A percentile compares a stretch with the other conserved stretches of the same genome.
Conservation (phyloP, 23 tunicate species). For the Clavelina lepadiformis region DNA sequence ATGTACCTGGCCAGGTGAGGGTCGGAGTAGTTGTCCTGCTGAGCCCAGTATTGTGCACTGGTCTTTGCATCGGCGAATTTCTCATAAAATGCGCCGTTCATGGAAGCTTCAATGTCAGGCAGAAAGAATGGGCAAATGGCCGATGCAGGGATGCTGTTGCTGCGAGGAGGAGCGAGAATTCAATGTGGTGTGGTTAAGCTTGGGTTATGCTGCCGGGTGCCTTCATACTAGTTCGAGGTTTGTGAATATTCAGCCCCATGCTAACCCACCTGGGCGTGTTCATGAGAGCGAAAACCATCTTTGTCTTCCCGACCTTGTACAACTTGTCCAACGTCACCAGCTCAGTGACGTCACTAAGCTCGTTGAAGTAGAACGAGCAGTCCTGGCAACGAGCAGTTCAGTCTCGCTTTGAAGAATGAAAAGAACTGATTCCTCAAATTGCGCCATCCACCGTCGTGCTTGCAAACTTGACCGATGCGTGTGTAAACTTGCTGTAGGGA, state of each 20-base stretch:
- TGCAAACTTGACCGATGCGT: conserved; percentile 70
- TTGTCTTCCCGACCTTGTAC: conserved; percentile 11
- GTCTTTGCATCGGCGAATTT: conserved; percentile 1
- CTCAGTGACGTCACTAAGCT: conserved; percentile 51
- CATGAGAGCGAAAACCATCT: conserved; percentile 58
- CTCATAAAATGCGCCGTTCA: conserved; percentile 37
- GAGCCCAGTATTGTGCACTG: conserved; percentile 27
- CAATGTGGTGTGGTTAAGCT: too few relatives aligned
- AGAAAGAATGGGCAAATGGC: conserved; percentile 61
- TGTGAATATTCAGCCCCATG: background rate
- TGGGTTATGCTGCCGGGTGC: too few relatives aligned
- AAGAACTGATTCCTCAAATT: conserved; percentile 53
- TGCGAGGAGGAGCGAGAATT: too few relatives aligned
- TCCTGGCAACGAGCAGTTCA: conserved; percentile 83
- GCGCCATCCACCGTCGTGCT: conserved; percentile 55
- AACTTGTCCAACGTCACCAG: conserved; percentile 21
- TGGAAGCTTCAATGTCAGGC: conserved; percentile 51
- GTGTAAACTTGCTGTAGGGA: conserved; percentile 42
- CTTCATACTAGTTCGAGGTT: too few relatives aligned
- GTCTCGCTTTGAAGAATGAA: conserved; percentile 56
- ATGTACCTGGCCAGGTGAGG: conserved; percentile 45
- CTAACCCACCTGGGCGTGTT: conserved; percentile 76
- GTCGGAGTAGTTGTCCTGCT: conserved; percentile 17
- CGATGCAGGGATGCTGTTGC: conserved; percentile 72
- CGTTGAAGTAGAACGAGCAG: conserved; percentile 74